A percentile compares a stretch with the other conserved stretches of the same genome.
Evolutionary conservation across 2,113 vertebrate genomes (phyloP).

Genomic region (Diphyllodes magnificus): DNA sequence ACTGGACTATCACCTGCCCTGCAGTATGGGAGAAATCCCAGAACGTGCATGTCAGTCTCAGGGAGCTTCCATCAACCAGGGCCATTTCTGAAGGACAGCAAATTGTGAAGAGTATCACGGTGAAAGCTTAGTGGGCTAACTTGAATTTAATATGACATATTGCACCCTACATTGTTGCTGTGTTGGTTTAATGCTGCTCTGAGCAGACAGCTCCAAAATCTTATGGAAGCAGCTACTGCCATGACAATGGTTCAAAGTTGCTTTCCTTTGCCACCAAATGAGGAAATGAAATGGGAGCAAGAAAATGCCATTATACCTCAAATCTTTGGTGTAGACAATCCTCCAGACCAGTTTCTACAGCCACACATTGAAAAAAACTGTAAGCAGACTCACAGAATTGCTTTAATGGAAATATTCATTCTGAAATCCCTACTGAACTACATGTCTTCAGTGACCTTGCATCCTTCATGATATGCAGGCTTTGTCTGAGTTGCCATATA

Average conservation of each 20-base stretch:
- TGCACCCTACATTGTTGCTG: not conserved
- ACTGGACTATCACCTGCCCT: not conserved
- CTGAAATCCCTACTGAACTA: not conserved
- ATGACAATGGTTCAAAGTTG: not conserved
- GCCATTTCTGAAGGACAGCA: not conserved
- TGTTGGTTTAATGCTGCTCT: not conserved
- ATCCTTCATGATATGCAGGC: not conserved
- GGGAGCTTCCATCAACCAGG: not conserved
- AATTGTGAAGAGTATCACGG: not conserved
- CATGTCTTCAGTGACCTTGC: not conserved
- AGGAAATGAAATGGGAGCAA: not conserved
- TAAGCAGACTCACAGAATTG: not conserved
- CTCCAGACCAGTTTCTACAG: not conserved
- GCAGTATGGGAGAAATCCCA: constrained; percentile 1
- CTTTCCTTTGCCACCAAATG: not conserved
- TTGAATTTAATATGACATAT: not conserved
- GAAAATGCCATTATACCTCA: not conserved
- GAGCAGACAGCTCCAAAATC: not conserved
- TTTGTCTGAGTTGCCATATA: not conserved
- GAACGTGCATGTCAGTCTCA: not conserved
- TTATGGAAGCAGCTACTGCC: not conserved
- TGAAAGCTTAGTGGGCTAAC: not conserved
- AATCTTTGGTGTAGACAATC: not conserved
- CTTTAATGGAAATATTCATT: not conserved
- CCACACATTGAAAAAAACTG: not conserved